These are phyloP conservation scores for Blomia tropicalis DNA, from an alignment of 2,888 invertebrate species.

Conservation along the genomic window DNA sequence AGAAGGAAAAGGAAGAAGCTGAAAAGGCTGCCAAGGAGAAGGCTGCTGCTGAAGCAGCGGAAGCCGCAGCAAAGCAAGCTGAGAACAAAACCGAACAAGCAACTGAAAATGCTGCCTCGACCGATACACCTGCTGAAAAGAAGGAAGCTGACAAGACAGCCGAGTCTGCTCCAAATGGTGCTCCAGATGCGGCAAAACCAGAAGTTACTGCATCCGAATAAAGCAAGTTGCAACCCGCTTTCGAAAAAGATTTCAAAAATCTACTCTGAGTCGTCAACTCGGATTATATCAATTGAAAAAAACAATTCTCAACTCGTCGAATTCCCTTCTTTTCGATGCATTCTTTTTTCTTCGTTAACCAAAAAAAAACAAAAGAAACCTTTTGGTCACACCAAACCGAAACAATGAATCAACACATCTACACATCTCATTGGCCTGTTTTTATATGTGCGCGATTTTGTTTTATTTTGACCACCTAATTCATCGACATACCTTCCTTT, in stretches of 20 bases:
- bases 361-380: no score
- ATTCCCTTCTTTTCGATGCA: no score
- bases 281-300: not conserved
- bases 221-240: no score
- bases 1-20: slow-evolving; percentile 46
- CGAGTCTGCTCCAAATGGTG: slow-evolving; percentile 19
- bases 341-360: not conserved
- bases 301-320: slow-evolving; percentile 7
- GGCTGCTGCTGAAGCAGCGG: not conserved
- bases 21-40: slow-evolving; percentile 39
- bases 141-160: slow-evolving; percentile 14
- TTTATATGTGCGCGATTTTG: not conserved
- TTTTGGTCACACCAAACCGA: not conserved
- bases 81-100: slow-evolving; percentile 11
- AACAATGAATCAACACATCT: not conserved
- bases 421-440: not conserved
- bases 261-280: not conserved
- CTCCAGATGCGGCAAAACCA: not conserved
- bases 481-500: not conserved
- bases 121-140: slow-evolving; percentile 19
- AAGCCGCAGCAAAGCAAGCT: not conserved
- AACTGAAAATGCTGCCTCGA: not conserved
- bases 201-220: slow-evolving; percentile 14
- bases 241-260: not conserved
- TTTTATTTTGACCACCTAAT: not conserved